phyloP scores from a whole-genome alignment of 2,797 vertebrate species.

The Sebastes reedi region DNA sequence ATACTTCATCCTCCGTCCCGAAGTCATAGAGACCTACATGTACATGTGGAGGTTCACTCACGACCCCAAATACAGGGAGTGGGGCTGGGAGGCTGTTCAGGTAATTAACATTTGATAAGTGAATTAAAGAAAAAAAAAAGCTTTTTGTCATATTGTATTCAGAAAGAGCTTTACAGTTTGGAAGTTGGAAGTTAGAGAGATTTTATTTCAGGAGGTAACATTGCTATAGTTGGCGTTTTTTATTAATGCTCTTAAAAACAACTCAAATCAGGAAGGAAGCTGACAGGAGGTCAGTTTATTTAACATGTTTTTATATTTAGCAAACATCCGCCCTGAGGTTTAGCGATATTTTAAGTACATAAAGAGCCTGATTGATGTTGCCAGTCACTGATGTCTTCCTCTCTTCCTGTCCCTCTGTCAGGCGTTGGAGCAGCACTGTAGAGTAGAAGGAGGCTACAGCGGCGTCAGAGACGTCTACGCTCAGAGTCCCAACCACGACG shows the following conservation, averaged over 20 bases:
- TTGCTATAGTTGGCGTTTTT: background rate
- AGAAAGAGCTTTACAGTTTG: background rate
- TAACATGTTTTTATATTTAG: constrained; percentile 11
- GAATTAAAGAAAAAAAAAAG: accelerated
- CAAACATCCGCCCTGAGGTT: background rate
- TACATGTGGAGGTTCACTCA: constrained; percentile 99
- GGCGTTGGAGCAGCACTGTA: constrained; percentile 95
- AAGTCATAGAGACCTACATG: constrained; percentile 98
- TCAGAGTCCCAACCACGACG: constrained; percentile 87
- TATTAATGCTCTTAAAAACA: background rate
- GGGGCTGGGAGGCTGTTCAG: constrained; percentile 99
- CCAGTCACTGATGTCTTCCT: background rate
- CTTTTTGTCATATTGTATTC: background rate
- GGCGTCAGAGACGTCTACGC: constrained; percentile 94
- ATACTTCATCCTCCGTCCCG: constrained; percentile 96
- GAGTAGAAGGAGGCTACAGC: constrained; percentile 93
- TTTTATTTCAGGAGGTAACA: background rate
- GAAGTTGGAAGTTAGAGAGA: background rate
- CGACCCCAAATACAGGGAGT: constrained; percentile 95
- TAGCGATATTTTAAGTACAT: constrained; percentile 7
- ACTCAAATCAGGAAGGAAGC: background rate
- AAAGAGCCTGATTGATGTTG: background rate
- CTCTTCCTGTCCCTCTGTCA: constrained; percentile 52
- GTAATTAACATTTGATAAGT: constrained; percentile 64
- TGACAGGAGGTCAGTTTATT: constrained; percentile 1